These are phyloP conservation scores for Lutraria rhynchaena DNA, from an alignment of 1,140 invertebrate species.

Conservation along the genomic window DNA sequence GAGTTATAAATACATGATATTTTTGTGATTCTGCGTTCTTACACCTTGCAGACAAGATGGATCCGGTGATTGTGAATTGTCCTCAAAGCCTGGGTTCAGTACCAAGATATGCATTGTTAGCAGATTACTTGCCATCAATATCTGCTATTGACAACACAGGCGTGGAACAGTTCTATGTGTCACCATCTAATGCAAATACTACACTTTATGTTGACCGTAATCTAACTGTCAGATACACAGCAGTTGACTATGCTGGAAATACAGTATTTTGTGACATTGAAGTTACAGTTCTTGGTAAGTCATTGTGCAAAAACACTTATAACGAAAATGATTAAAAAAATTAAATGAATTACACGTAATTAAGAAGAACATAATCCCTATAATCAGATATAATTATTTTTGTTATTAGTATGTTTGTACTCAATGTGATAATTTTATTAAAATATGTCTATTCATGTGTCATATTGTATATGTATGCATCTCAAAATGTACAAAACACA, in stretches of 20 bases:
- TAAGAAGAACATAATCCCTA: no score
- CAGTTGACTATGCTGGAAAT: slow-evolving; percentile 59
- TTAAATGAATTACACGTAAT: no score
- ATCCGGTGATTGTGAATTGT: slow-evolving; percentile 31
- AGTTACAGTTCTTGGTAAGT: slow-evolving; percentile 59
- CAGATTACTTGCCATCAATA: slow-evolving; percentile 28
- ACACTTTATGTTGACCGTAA: slow-evolving; percentile 24
- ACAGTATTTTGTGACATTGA: slow-evolving; percentile 48
- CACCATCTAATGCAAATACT: slow-evolving; percentile 52
- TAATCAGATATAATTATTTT: no score
- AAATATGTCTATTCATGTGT: no score
- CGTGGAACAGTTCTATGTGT: slow-evolving; percentile 46
- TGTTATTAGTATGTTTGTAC: no score
- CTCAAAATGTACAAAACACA: no score
- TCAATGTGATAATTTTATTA: no score
- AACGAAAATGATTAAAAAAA: no score
- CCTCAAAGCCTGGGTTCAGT: not conserved
- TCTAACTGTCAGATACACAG: slow-evolving; percentile 61
- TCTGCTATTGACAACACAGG: slow-evolving; percentile 61
- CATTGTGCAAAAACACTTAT: no score
- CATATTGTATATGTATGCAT: no score
- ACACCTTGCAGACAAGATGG: slow-evolving; percentile 29
- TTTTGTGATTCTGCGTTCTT: not conserved
- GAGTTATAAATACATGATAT: no score
- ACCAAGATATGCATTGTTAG: slow-evolving; percentile 26